A percentile compares a stretch with the other conserved stretches of the same genome.
These are phyloP conservation scores for Diacarnus erythraeanus DNA, from an alignment of 37 sponge, comb jelly and placozoan genomes.

Conservation along the genomic window DNA sequence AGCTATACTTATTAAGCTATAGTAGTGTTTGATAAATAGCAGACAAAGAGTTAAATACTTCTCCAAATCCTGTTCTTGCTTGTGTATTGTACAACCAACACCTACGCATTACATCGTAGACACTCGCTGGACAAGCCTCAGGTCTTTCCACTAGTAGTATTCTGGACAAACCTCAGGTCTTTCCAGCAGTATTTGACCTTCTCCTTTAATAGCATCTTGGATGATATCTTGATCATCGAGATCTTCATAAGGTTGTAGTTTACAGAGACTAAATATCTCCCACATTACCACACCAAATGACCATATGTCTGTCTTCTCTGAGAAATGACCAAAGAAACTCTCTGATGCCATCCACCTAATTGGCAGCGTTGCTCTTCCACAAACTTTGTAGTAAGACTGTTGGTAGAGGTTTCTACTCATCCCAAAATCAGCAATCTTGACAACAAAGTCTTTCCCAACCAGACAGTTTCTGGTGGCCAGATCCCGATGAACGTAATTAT, in stretches of 20 bases:
- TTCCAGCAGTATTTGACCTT: too few relatives aligned
- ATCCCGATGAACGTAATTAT: conserved; percentile 81
- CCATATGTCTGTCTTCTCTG: too few relatives aligned
- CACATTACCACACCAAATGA: too few relatives aligned
- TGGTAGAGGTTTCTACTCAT: conserved; percentile 84
- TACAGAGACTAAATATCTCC: too few relatives aligned
- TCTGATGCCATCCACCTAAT: conserved; percentile 91
- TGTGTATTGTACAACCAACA: conserved; percentile 66
- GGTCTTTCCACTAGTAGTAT: conserved; percentile 46
- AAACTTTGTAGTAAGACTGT: conserved; percentile 56
- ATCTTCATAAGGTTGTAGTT: too few relatives aligned
- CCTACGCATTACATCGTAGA: conserved; percentile 58
- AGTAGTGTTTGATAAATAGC: conserved; percentile 28
- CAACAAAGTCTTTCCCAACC: conserved; percentile 68
- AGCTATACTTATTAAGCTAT: neutral
- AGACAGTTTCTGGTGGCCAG: conserved; percentile 88
- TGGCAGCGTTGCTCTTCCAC: conserved; percentile 66
- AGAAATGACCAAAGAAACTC: too few relatives aligned
- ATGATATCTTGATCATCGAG: too few relatives aligned
- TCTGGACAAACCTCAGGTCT: conserved; percentile 9
- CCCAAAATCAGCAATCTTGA: conserved; percentile 89
- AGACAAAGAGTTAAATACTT: conserved; percentile 24
- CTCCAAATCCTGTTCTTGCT: conserved; percentile 51
- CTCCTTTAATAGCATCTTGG: too few relatives aligned
- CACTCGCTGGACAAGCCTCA: conserved; percentile 38